Conservation (phyloP, 1,140 invertebrate species). For the Phocides pigmalion region DNA sequence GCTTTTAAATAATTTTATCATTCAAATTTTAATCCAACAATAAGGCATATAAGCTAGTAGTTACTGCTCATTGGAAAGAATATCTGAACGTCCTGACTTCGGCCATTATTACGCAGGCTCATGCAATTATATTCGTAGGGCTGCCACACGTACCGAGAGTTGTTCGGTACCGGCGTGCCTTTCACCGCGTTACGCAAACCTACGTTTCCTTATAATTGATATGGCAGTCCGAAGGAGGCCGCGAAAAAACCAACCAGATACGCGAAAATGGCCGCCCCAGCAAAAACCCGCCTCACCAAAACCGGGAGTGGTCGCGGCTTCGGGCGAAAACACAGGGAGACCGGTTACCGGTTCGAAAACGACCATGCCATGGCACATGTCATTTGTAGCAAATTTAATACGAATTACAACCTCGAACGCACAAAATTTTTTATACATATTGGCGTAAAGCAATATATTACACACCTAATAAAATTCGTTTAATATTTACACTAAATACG, state of each 20-base stretch:
- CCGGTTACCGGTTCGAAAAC: neutral
- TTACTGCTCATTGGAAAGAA: neutral
- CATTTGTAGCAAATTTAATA: neutral
- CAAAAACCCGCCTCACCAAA: conserved; percentile 61
- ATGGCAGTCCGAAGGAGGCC: conserved; percentile 49
- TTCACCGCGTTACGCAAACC: conserved; percentile 57
- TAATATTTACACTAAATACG: too few relatives aligned
- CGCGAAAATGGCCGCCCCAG: conserved; percentile 54
- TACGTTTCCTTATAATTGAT: conserved; percentile 66
- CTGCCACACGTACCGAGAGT: conserved; percentile 36
- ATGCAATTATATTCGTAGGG: neutral
- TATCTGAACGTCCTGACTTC: neutral
- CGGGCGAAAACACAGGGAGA: neutral
- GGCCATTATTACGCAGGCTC: conserved; percentile 2
- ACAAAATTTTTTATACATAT: too few relatives aligned
- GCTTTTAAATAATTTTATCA: too few relatives aligned
- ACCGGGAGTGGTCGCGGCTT: conserved; percentile 29
- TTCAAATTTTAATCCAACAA: too few relatives aligned
- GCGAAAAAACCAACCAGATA: conserved; percentile 50
- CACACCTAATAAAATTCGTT: too few relatives aligned
- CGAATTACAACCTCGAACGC: neutral
- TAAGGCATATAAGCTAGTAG: too few relatives aligned
- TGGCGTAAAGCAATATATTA: too few relatives aligned
- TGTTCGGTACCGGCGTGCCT: conserved; percentile 41
- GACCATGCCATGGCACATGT: neutral